Evolutionary conservation across 1,140 invertebrate species (phyloP).

Genomic region (Hypothenemus hampei): DNA sequence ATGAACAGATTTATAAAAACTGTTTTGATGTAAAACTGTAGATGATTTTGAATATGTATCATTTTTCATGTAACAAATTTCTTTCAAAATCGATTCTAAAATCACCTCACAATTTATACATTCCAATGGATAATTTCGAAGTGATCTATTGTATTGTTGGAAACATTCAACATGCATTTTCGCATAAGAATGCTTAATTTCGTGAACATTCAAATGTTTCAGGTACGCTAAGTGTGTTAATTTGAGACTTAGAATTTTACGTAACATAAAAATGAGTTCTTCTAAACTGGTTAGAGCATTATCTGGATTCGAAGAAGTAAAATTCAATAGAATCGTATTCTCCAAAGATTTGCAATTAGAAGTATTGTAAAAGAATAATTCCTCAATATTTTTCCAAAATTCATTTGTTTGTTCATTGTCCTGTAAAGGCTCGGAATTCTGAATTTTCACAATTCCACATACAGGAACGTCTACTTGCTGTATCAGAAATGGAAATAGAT

Average conservation of each 20-base stretch:
- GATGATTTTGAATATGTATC: slow-evolving; percentile 1
- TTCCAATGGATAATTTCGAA: slow-evolving; percentile 20
- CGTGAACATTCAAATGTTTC: slow-evolving; percentile 20
- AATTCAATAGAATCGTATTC: slow-evolving; percentile 26
- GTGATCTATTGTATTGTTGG: slow-evolving; percentile 18
- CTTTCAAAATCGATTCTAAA: slow-evolving; percentile 18
- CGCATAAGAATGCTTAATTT: slow-evolving; percentile 11
- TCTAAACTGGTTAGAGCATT: slow-evolving; percentile 4
- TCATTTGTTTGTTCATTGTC: background rate
- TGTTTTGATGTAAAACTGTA: background rate
- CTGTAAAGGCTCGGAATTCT: background rate
- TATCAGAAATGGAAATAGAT: slow-evolving; percentile 12
- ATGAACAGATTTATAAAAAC: background rate
- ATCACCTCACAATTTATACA: slow-evolving; percentile 9
- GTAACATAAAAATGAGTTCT: slow-evolving; percentile 13
- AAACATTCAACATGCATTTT: slow-evolving; percentile 7
- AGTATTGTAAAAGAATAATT: slow-evolving; percentile 9
- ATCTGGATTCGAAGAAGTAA: background rate
- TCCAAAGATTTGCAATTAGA: slow-evolving; percentile 3
- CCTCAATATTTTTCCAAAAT: slow-evolving; percentile 18
- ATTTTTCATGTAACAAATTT: slow-evolving; percentile 12
- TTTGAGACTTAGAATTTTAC: slow-evolving; percentile 26
- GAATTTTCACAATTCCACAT: slow-evolving; percentile 12
- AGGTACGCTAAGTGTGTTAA: slow-evolving; percentile 26
- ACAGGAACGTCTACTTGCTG: slow-evolving; percentile 5